Evolutionary conservation across 1,140 invertebrate species (phyloP).

Genomic region (Trichoplusia ni): DNA sequence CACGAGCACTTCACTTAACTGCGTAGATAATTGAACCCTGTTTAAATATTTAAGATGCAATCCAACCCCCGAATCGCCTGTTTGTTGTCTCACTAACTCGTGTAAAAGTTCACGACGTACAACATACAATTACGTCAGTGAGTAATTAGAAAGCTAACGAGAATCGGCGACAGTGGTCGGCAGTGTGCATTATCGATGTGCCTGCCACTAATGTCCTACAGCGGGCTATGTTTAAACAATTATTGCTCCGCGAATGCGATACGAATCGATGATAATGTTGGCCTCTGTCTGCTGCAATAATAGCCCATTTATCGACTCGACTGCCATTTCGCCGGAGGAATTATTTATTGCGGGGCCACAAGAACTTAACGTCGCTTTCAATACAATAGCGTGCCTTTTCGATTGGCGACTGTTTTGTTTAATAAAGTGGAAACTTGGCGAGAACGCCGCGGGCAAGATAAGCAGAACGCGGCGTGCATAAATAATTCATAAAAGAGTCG

Average conservation of each 20-base stretch:
- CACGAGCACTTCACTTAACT: conserved; percentile 46
- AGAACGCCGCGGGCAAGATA: conserved; percentile 62
- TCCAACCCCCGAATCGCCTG: conserved; percentile 9
- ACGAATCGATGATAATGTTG: conserved; percentile 75
- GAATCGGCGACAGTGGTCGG: conserved; percentile 38
- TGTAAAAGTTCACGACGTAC: conserved; percentile 6
- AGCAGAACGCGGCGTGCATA: conserved; percentile 63
- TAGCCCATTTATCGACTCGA: conserved; percentile 75
- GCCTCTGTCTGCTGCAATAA: conserved; percentile 73
- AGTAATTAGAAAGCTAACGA: conserved; percentile 56
- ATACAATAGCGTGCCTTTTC: conserved; percentile 63
- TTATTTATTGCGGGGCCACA: conserved; percentile 73
- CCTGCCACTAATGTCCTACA: conserved; percentile 63
- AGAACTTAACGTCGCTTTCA: conserved; percentile 65
- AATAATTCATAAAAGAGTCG: conserved; percentile 76
- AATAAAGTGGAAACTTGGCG: conserved; percentile 73
- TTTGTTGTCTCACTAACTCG: conserved; percentile 13
- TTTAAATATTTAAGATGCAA: conserved; percentile 43
- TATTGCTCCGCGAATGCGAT: conserved; percentile 69
- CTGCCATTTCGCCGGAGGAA: conserved; percentile 69
- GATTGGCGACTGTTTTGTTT: conserved; percentile 66
- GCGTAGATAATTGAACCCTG: conserved; percentile 36
- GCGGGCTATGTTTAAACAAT: conserved; percentile 75
- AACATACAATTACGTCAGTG: conserved; percentile 11
- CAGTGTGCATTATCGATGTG: conserved; percentile 63